phyloP scores from a whole-genome alignment of 2,113 vertebrate genomes.

The Suricata suricatta region DNA sequence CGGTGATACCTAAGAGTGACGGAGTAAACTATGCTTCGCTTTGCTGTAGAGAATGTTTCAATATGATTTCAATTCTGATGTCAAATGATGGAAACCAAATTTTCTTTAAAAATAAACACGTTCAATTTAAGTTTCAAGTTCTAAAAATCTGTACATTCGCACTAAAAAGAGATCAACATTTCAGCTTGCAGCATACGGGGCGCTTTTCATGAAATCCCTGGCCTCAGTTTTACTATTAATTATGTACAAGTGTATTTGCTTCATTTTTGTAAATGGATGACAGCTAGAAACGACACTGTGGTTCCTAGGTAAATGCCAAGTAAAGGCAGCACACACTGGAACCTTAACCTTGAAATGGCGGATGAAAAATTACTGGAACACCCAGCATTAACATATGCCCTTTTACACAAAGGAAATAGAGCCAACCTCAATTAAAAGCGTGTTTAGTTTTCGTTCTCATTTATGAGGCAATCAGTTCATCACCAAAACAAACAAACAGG shows the following conservation, averaged over 20 bases:
- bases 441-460: background rate
- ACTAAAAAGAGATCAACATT: background rate
- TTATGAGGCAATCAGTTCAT: background rate
- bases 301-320: background rate
- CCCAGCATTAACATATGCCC: background rate
- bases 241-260: background rate
- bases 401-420: background rate
- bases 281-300: background rate
- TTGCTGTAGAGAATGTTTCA: background rate
- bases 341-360: background rate
- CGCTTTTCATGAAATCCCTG: background rate
- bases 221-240: background rate
- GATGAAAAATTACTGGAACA: background rate
- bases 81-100: background rate
- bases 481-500: background rate
- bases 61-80: background rate
- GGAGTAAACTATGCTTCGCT: background rate
- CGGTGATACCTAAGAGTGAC: accelerated
- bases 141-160: background rate
- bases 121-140: background rate
- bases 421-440: background rate
- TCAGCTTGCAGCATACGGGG: background rate
- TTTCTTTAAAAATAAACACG: background rate
- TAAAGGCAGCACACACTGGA: background rate
- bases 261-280: background rate